Percentiles rank a stretch among this genome's conserved stretches.
Conservation (phyloP, 1,140 invertebrate genomes). For the Scaptodrosophila lebanonensis region DNA sequence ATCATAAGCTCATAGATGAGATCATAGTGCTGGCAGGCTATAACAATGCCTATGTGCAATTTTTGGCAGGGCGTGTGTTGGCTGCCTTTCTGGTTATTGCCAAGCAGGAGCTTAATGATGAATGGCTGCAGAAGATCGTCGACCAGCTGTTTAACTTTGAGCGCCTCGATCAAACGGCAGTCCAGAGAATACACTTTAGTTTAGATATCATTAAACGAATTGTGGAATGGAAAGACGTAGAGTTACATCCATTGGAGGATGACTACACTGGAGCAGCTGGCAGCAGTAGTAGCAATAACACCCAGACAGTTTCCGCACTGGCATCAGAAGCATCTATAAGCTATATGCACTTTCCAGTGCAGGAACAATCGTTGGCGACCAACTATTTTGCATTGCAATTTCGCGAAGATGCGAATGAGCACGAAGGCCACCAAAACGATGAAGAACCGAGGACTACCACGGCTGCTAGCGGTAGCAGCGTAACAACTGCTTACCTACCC, state of each 20-base stretch:
- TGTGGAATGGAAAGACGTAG: slow-evolving; percentile 91
- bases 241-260: slow-evolving; percentile 89
- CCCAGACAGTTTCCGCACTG: slow-evolving; percentile 5
- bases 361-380: slow-evolving; percentile 59
- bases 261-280: slow-evolving; percentile 47
- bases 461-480: slow-evolving; percentile 15
- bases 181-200: slow-evolving; percentile 87
- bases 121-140: slow-evolving; percentile 87
- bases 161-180: slow-evolving; percentile 79
- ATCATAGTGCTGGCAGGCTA: slow-evolving; percentile 87
- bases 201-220: slow-evolving; percentile 90
- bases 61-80: slow-evolving; percentile 86
- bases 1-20: slow-evolving; percentile 89
- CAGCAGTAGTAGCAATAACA: too few relatives aligned
- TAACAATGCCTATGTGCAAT: slow-evolving; percentile 88
- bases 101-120: slow-evolving; percentile 86
- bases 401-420: slow-evolving; percentile 29
- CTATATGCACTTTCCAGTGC: slow-evolving; percentile 66
- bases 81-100: slow-evolving; percentile 90
- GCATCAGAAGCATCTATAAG: slow-evolving; percentile 44
- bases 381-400: slow-evolving; percentile 75
- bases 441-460: slow-evolving; percentile 14
- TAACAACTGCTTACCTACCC: slow-evolving; percentile 19
- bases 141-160: slow-evolving; percentile 81
- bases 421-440: slow-evolving; percentile 16